These are phyloP conservation scores for Crocidura indochinensis DNA, from an alignment of 2,797 vertebrate genomes.

Conservation along the genomic window DNA sequence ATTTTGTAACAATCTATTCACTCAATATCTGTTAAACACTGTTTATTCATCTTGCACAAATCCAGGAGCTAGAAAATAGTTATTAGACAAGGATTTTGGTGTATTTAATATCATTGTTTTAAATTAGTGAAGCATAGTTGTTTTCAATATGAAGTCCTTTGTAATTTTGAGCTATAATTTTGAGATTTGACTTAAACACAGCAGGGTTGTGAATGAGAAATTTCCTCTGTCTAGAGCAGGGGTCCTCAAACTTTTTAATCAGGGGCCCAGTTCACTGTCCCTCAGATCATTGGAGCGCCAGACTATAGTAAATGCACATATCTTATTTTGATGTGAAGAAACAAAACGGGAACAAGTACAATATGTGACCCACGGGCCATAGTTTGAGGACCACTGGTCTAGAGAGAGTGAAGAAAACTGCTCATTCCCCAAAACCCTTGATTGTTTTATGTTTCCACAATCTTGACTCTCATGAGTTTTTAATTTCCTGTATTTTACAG, in stretches of 20 bases:
- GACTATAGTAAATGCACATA: too few relatives aligned
- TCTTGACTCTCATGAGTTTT: neutral
- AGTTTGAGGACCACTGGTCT: too few relatives aligned
- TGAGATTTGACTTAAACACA: neutral
- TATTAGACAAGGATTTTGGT: constrained; percentile 6
- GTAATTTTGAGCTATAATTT: neutral
- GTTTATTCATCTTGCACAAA: neutral
- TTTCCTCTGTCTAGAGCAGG: too few relatives aligned
- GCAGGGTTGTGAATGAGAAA: neutral
- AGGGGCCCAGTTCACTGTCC: too few relatives aligned
- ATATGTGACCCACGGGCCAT: too few relatives aligned
- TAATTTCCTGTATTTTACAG: constrained; percentile 51
- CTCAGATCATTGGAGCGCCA: too few relatives aligned
- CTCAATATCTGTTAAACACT: neutral
- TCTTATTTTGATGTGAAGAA: too few relatives aligned
- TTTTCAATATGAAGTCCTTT: neutral
- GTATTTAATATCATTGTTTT: neutral
- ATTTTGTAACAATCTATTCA: neutral
- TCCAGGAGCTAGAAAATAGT: constrained; percentile 5
- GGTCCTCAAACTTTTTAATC: too few relatives aligned
- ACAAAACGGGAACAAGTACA: too few relatives aligned
- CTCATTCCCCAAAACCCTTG: neutral
- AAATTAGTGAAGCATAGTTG: neutral
- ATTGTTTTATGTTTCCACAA: neutral
- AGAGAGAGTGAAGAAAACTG: neutral